Evolutionary conservation across 2,797 vertebrate genomes (phyloP).

Genomic region (Epinephelus awoara): DNA sequence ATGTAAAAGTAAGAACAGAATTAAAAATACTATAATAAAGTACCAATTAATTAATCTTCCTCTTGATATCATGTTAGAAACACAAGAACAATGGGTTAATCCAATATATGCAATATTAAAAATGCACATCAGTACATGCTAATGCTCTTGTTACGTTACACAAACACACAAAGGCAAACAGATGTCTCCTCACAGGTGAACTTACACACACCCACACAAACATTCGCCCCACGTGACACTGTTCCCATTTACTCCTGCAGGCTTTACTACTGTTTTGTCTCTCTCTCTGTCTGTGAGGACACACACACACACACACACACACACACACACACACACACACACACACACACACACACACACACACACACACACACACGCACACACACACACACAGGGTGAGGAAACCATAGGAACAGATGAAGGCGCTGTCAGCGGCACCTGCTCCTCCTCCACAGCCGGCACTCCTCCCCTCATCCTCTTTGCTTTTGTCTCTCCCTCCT

Average conservation of each 20-base stretch:
- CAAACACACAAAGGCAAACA: neutral
- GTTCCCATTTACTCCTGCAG: constrained; percentile 31
- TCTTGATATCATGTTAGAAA: too few species aligned
- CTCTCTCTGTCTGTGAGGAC: constrained; percentile 14
- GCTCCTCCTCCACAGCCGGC: constrained; percentile 54
- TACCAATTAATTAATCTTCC: too few species aligned
- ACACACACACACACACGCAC: constrained; percentile 15
- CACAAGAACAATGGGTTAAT: too few species aligned
- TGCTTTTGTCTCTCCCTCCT: constrained; percentile 1
- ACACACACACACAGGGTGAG: constrained; percentile 25
- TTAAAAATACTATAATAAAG: too few species aligned
- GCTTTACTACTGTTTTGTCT: constrained; percentile 25
- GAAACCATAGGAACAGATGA: constrained; percentile 68
- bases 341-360: constrained; percentile 18
- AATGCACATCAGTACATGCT: neutral
- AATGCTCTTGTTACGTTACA: too few species aligned
- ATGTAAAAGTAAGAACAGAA: too few species aligned
- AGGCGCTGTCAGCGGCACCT: constrained; percentile 66
- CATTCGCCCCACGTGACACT: neutral
- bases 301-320: constrained; percentile 1
- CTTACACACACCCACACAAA: neutral
- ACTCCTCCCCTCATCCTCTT: constrained; percentile 26
- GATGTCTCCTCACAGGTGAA: neutral
- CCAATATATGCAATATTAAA: neutral
- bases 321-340: constrained; percentile 14